Evolutionary conservation across 2,797 vertebrate species (phyloP).

Genomic region (Synaphobranchus kaupii): DNA sequence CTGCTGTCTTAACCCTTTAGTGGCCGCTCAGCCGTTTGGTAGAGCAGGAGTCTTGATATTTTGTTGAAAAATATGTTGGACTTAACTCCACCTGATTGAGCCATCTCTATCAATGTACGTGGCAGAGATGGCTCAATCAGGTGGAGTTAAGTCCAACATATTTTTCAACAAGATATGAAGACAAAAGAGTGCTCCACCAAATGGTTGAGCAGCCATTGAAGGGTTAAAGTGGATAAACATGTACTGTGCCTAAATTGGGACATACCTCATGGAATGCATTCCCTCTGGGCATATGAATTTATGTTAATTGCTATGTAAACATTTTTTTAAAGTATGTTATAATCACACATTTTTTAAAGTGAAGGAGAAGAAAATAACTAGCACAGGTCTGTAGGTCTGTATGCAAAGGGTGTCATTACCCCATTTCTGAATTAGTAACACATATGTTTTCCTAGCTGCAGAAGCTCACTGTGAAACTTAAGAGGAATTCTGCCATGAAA

Average conservation of each 20-base stretch:
- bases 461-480: neutral
- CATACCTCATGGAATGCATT: neutral
- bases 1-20: too few relatives aligned
- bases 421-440: neutral
- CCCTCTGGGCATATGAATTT: neutral
- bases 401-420: neutral
- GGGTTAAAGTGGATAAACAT: neutral
- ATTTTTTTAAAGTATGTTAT: neutral
- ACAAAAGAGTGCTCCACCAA: too few relatives aligned
- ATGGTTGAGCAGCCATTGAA: too few relatives aligned
- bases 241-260: neutral
- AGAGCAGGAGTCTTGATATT: too few relatives aligned
- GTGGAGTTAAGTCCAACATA: too few relatives aligned
- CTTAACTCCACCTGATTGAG: too few relatives aligned
- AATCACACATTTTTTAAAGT: neutral
- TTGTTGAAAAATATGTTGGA: too few relatives aligned
- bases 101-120: too few relatives aligned
- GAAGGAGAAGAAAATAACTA: neutral
- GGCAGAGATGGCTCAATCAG: too few relatives aligned
- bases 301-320: neutral
- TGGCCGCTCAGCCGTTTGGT: too few relatives aligned
- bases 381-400: neutral
- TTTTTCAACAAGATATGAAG: too few relatives aligned
- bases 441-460: neutral
- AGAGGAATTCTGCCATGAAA: neutral